Evolutionary conservation across 2,888 invertebrate species (phyloP).

Genomic region (Antheraea assamensis): DNA sequence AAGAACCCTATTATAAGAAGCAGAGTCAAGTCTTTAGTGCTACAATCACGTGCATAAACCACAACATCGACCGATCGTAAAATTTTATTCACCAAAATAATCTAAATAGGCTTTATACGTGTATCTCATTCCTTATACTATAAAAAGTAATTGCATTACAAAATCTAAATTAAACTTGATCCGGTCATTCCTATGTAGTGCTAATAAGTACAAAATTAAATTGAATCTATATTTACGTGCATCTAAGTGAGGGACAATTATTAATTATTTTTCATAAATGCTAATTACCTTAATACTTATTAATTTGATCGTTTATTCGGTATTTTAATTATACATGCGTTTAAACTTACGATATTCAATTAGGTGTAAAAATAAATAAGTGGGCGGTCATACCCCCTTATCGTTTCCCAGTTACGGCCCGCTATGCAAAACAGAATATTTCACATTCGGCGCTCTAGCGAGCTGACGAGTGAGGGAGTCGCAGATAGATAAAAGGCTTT

Average conservation of each 20-base stretch:
- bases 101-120: background rate
- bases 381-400: background rate
- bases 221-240: background rate
- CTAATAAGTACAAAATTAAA: background rate
- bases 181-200: background rate
- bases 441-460: constrained; percentile 8
- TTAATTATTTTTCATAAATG: background rate
- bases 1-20: background rate
- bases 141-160: background rate
- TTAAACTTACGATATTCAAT: background rate
- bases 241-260: background rate
- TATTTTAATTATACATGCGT: background rate
- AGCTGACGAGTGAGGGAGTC: constrained; percentile 15
- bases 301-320: background rate
- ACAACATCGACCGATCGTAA: background rate
- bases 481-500: constrained; percentile 15
- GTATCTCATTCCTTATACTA: background rate
- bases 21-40: background rate
- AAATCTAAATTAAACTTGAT: background rate
- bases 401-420: background rate
- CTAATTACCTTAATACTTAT: background rate
- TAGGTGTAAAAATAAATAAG: background rate
- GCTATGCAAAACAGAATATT: constrained; percentile 8
- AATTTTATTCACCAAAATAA: background rate
- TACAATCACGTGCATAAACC: background rate